Evolutionary conservation across 2,797 vertebrate genomes (phyloP).

Genomic region (Spatula clypeata): DNA sequence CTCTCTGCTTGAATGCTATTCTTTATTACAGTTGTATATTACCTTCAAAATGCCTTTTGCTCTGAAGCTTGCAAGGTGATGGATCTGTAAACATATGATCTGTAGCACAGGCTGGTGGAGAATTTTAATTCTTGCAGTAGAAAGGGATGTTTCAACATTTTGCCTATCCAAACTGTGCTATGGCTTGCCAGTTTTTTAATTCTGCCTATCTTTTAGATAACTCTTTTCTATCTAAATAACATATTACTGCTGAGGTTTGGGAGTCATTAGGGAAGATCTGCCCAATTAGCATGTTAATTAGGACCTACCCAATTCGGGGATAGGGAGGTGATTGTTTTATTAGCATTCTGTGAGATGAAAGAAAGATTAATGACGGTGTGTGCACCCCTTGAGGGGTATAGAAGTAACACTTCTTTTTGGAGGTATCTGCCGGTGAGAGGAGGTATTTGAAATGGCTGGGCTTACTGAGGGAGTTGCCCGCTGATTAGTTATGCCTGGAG

Average conservation of each 20-base stretch:
- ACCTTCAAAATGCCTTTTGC: not conserved
- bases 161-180: not conserved
- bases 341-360: constrained; percentile 67
- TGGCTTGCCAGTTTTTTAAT: constrained; percentile 7
- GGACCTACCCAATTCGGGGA: constrained; percentile 46
- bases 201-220: constrained; percentile 43
- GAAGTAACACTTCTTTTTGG: constrained; percentile 36
- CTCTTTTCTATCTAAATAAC: constrained; percentile 71
- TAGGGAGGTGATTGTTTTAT: constrained; percentile 65
- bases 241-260: constrained; percentile 66
- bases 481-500: constrained; percentile 41
- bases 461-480: constrained; percentile 26
- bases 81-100: not conserved
- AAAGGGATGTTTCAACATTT: not conserved
- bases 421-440: not conserved
- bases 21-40: constrained; percentile 28
- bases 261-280: constrained; percentile 70
- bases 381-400: constrained; percentile 39
- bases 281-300: constrained; percentile 77
- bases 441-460: constrained; percentile 23
- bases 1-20: not conserved
- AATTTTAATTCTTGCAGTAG: not conserved
- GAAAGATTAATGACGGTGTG: constrained; percentile 65
- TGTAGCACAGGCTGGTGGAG: not conserved
- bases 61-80: not conserved